These are phyloP conservation scores for Siniperca chuatsi DNA, from an alignment of 2,113 vertebrate species.

Conservation along the genomic window DNA sequence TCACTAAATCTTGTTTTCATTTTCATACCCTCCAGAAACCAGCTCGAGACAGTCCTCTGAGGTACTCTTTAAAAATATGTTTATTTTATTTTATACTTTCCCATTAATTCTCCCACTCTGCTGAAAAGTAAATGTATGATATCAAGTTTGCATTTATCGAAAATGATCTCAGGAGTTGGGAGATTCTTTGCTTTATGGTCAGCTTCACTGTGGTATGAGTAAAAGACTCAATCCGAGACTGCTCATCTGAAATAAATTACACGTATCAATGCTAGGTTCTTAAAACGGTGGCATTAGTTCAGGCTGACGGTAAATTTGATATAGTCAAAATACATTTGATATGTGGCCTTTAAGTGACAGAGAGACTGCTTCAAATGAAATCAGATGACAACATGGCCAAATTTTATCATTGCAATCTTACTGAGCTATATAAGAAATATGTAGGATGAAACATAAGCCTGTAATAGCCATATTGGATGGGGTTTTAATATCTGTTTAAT, in stretches of 20 bases:
- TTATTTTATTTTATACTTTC: conserved; percentile 45
- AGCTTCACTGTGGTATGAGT: background rate
- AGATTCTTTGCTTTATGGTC: background rate
- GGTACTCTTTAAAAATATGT: conserved; percentile 54
- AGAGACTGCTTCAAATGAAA: background rate
- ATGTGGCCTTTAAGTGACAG: background rate
- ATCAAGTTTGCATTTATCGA: conserved; percentile 6
- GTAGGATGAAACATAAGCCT: conserved; percentile 17
- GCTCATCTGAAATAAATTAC: conserved; percentile 17
- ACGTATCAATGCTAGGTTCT: background rate
- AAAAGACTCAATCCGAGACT: background rate
- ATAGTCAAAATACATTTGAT: background rate
- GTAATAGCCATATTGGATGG: conserved; percentile 30
- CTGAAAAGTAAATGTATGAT: conserved; percentile 35
- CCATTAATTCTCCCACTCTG: conserved; percentile 10
- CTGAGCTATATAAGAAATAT: conserved; percentile 29
- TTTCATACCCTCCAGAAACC: conserved; percentile 60
- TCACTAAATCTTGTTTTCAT: conserved; percentile 61
- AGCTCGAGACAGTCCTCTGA: conserved; percentile 38
- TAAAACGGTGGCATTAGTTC: background rate
- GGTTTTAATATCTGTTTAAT: conserved; percentile 31
- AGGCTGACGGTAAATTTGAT: conserved; percentile 1
- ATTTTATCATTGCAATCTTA: background rate
- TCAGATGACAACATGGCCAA: background rate
- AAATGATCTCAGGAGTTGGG: background rate